Percentiles rank a stretch among this genome's conserved stretches.
phyloP scores from a whole-genome alignment of 2,888 invertebrate species.

The Dynastes maya region DNA sequence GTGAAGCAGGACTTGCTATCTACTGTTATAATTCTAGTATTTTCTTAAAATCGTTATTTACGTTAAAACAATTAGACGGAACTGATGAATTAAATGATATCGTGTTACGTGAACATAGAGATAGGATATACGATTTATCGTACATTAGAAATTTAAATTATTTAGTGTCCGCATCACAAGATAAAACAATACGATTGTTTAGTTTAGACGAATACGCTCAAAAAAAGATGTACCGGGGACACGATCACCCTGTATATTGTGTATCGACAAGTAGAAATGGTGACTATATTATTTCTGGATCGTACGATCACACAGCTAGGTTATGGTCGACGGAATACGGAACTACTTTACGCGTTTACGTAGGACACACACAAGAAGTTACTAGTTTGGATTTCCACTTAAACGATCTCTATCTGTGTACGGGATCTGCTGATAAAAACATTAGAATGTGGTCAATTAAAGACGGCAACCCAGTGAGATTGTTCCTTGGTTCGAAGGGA shows the following conservation, averaged over 20 bases:
- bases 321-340: constrained; percentile 84
- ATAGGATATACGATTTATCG: constrained; percentile 64
- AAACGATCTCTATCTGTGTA: constrained; percentile 90
- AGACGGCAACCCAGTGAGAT: constrained; percentile 86
- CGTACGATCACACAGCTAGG: constrained; percentile 85
- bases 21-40: constrained; percentile 65
- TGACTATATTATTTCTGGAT: constrained; percentile 84
- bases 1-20: constrained; percentile 62
- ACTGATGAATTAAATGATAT: constrained; percentile 56
- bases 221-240: constrained; percentile 76
- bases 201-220: constrained; percentile 61
- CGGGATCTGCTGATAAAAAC: constrained; percentile 92
- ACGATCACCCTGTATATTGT: constrained; percentile 93
- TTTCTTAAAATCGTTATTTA: constrained; percentile 61
- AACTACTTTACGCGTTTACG: constrained; percentile 87
- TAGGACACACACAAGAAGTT: constrained; percentile 91
- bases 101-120: constrained; percentile 62
- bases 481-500: constrained; percentile 85
- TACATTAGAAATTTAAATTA: constrained; percentile 60
- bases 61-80: constrained; percentile 59
- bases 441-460: constrained; percentile 91
- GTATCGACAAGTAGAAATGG: constrained; percentile 81
- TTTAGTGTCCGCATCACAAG: constrained; percentile 65
- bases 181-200: constrained; percentile 65
- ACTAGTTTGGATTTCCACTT: constrained; percentile 94